phyloP scores from a whole-genome alignment of 2,888 invertebrate species.

The Apodemia mormo region DNA sequence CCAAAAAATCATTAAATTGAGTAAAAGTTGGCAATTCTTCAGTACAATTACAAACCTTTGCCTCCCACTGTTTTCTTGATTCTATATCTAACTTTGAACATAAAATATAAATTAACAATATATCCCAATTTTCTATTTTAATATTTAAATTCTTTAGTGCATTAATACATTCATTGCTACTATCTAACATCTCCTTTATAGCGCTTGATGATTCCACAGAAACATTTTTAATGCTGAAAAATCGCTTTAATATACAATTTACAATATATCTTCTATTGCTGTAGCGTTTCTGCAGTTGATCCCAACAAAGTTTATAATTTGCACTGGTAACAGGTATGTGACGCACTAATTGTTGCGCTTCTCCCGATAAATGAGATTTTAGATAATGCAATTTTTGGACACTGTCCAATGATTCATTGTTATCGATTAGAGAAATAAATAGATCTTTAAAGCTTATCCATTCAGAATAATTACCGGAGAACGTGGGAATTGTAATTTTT shows the following conservation, averaged over 20 bases:
- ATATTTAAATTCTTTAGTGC: too few species aligned
- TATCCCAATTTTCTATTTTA: too few species aligned
- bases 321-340: constrained; percentile 26
- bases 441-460: constrained; percentile 32
- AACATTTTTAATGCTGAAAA: constrained; percentile 25
- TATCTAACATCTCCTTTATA: too few species aligned
- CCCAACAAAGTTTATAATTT: constrained; percentile 38
- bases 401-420: constrained; percentile 25
- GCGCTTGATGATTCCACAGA: too few species aligned
- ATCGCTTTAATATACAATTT: constrained; percentile 33
- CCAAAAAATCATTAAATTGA: constrained; percentile 34
- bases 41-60: constrained; percentile 24
- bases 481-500: constrained; percentile 28
- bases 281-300: constrained; percentile 26
- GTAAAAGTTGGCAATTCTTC: constrained; percentile 37
- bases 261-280: constrained; percentile 37
- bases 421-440: constrained; percentile 28
- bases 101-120: constrained; percentile 35
- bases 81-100: constrained; percentile 34
- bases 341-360: constrained; percentile 27
- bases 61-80: constrained; percentile 37
- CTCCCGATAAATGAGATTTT: constrained; percentile 24
- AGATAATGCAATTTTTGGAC: constrained; percentile 32
- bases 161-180: too few species aligned
- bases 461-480: constrained; percentile 29